These are phyloP conservation scores for Rhopalosiphum nymphaeae DNA, from an alignment of 2,888 invertebrate species.

Conservation along the genomic window DNA sequence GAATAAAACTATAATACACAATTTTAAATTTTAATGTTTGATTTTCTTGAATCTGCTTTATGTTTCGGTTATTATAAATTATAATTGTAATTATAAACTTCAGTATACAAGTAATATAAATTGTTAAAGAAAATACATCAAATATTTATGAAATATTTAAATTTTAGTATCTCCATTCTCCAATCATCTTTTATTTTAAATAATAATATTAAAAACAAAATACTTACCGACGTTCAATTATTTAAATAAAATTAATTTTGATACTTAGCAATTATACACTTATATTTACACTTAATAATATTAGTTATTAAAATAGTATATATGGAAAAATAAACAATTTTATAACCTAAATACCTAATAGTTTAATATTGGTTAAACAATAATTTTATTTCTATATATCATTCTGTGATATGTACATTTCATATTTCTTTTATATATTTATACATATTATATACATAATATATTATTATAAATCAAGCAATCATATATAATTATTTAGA, in stretches of 20 bases:
- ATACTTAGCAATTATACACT: not conserved
- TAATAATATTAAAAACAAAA: not conserved
- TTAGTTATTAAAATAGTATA: not conserved
- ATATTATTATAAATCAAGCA: not conserved
- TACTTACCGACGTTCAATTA: not conserved
- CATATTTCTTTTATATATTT: not conserved
- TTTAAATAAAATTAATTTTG: not conserved
- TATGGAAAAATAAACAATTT: not conserved
- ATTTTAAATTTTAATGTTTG: not conserved
- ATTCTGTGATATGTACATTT: not conserved
- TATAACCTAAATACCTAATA: not conserved
- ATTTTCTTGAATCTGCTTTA: not conserved
- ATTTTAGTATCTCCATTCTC: not conserved
- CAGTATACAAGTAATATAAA: not conserved
- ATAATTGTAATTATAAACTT: not conserved
- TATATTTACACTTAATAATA: not conserved
- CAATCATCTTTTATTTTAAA: not conserved
- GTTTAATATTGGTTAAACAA: not conserved
- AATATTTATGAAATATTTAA: not conserved
- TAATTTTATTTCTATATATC: not conserved
- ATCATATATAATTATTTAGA: not conserved
- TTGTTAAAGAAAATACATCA: not conserved
- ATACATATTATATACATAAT: not conserved
- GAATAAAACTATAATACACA: not conserved
- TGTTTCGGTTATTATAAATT: not conserved